Conservation (phyloP, 2,797 vertebrate species). For the Echeneis naucrates region DNA sequence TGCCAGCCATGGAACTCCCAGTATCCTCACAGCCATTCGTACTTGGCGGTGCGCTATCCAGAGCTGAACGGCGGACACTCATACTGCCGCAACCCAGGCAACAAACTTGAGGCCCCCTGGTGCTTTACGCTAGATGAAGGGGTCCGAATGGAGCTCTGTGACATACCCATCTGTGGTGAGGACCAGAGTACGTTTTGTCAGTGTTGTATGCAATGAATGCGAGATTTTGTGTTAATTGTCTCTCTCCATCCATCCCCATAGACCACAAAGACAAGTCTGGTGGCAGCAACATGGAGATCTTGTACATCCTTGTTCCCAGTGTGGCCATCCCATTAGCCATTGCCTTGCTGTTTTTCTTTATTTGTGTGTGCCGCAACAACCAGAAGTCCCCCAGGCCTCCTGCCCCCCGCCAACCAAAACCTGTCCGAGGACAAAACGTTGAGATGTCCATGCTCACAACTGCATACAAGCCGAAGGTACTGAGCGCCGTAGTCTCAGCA, state of each 20-base stretch:
- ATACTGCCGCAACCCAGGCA: constrained; percentile 97
- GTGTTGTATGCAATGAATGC: too few relatives aligned
- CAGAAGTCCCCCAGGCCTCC: constrained; percentile 93
- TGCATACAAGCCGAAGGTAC: constrained; percentile 94
- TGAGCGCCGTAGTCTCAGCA: not conserved
- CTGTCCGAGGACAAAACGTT: constrained; percentile 94
- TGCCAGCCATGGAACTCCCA: constrained; percentile 99
- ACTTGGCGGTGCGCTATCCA: constrained; percentile 89
- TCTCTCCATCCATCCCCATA: constrained; percentile 58
- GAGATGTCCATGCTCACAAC: constrained; percentile 98
- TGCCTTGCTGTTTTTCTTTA: constrained; percentile 96
- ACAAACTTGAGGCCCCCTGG: constrained; percentile 95
- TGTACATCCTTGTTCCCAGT: constrained; percentile 97
- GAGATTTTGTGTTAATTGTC: not conserved
- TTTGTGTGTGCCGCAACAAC: constrained; percentile 98
- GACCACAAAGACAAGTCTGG: constrained; percentile 90
- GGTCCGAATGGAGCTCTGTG: constrained; percentile 93
- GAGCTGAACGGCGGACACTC: constrained; percentile 98
- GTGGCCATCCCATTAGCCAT: constrained; percentile 96
- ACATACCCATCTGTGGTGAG: constrained; percentile 94
- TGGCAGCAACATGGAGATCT: constrained; percentile 93
- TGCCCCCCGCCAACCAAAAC: constrained; percentile 91
- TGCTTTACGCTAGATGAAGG: constrained; percentile 97
- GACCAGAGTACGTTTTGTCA: not conserved
- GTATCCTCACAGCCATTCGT: constrained; percentile 96